A percentile compares a stretch with the other conserved stretches of the same genome.
phyloP scores from a whole-genome alignment of 2,113 vertebrate genomes.

The Thryonomys swinderianus region DNA sequence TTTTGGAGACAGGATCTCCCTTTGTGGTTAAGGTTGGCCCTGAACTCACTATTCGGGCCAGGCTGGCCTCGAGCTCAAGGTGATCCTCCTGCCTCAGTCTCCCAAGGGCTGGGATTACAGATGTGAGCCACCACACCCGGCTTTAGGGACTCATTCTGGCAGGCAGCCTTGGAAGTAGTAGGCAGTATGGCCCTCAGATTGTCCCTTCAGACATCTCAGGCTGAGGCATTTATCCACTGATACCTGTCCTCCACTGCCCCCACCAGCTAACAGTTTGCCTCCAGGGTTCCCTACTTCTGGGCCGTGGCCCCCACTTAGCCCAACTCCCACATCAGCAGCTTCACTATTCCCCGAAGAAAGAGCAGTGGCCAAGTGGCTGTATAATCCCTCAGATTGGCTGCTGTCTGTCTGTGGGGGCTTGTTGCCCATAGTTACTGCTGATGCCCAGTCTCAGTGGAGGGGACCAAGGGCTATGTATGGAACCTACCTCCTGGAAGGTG shows the following conservation, averaged over 20 bases:
- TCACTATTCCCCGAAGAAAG: background rate
- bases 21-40: too few relatives aligned
- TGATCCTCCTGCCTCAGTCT: too few relatives aligned
- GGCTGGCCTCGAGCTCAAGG: too few relatives aligned
- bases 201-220: background rate
- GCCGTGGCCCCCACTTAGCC: accelerated
- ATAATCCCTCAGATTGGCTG: background rate
- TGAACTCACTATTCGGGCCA: too few relatives aligned
- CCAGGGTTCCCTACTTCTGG: background rate
- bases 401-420: background rate
- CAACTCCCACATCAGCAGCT: background rate
- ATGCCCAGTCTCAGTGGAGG: background rate
- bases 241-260: too few relatives aligned
- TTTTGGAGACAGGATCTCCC: too few relatives aligned
- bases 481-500: accelerated
- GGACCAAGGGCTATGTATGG: accelerated
- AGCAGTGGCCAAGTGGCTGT: background rate
- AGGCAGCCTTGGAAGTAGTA: background rate
- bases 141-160: background rate
- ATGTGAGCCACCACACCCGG: too few relatives aligned
- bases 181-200: background rate
- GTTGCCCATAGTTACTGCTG: accelerated
- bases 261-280: too few relatives aligned
- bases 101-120: too few relatives aligned
- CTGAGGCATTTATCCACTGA: background rate